phyloP scores from a whole-genome alignment of 2,797 vertebrate species.

The Cossypha polioptera region DNA sequence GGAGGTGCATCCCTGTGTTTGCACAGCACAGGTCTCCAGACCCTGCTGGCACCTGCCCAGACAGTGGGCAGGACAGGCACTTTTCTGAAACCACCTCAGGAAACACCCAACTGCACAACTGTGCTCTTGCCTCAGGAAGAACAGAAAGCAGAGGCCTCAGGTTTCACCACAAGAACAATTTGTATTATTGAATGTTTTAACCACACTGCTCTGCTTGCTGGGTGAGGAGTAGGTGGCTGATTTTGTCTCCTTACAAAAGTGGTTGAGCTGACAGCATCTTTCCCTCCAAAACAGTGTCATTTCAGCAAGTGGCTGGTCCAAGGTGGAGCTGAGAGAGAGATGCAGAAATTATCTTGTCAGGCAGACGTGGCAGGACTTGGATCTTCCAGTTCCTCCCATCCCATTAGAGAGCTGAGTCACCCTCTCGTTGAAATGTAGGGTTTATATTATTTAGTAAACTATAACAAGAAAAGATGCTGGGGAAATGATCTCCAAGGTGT shows the following conservation, averaged over 20 bases:
- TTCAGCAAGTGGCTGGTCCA: not conserved
- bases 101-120: not conserved
- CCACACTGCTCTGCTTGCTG: not conserved
- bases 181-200: not conserved
- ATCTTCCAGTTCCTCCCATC: not conserved
- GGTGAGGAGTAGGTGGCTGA: not conserved
- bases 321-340: not conserved
- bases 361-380: not conserved
- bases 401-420: not conserved
- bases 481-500: not conserved
- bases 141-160: not conserved
- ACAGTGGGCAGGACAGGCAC: fast-evolving
- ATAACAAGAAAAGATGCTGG: not conserved
- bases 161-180: not conserved
- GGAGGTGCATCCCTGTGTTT: not conserved
- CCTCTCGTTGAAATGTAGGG: not conserved
- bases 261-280: not conserved
- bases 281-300: not conserved
- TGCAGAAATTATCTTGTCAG: not conserved
- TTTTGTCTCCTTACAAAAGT: not conserved
- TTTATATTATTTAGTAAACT: not conserved
- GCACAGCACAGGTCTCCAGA: not conserved
- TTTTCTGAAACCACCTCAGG: not conserved
- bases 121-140: not conserved
- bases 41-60: not conserved